phyloP scores from a whole-genome alignment of 2,113 vertebrate genomes.

The Larimichthys polyactis region DNA sequence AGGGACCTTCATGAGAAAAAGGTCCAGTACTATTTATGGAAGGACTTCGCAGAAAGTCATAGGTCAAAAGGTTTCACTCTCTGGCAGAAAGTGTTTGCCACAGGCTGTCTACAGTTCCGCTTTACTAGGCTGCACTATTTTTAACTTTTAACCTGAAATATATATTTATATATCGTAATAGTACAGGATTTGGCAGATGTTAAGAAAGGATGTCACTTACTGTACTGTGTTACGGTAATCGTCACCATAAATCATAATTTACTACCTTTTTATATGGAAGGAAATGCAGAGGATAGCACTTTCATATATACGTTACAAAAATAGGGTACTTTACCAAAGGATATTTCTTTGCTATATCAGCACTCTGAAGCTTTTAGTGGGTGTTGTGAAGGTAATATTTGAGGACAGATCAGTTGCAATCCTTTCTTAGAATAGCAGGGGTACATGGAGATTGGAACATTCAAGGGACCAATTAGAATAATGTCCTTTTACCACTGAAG shows the following conservation, averaged over 20 bases:
- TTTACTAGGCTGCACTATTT: background rate
- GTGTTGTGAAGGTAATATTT: slow-evolving; percentile 36
- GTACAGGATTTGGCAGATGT: background rate
- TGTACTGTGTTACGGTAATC: background rate
- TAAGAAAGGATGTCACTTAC: background rate
- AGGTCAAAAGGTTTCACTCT: slow-evolving; percentile 57
- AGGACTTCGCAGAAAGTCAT: slow-evolving; percentile 44
- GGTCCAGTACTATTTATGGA: slow-evolving; percentile 51
- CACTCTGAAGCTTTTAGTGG: slow-evolving; percentile 17
- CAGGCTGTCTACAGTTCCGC: slow-evolving; percentile 14
- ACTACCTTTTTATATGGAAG: background rate
- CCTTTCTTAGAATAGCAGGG: slow-evolving; percentile 26
- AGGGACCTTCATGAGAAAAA: slow-evolving; percentile 7
- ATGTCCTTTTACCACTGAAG: slow-evolving; percentile 46
- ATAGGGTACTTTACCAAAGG: background rate
- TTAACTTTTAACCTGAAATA: slow-evolving; percentile 20
- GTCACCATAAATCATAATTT: background rate
- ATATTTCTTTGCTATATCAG: background rate
- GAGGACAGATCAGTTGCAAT: slow-evolving; percentile 39
- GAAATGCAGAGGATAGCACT: background rate
- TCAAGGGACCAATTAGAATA: slow-evolving; percentile 67
- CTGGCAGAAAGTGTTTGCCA: slow-evolving; percentile 14
- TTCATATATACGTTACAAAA: background rate
- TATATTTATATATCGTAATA: background rate
- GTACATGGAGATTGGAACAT: slow-evolving; percentile 30